These are phyloP conservation scores for Mylabris phalerata DNA, from an alignment of 1,140 invertebrate species.

Conservation along the genomic window DNA sequence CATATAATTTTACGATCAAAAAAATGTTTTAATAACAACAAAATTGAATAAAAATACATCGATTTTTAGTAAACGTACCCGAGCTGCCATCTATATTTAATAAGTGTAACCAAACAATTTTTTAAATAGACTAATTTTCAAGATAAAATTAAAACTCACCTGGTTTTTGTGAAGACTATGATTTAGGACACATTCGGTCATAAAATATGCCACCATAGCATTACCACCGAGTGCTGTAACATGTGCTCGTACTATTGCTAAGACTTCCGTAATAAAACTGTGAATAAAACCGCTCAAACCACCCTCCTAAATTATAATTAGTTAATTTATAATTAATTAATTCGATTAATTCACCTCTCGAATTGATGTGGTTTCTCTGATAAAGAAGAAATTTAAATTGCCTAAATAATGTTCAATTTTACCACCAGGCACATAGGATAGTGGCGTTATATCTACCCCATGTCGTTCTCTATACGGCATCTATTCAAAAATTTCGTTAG, in stretches of 20 bases:
- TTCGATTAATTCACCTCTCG: conserved; percentile 57
- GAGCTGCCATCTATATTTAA: too few species aligned
- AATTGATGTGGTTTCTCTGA: conserved; percentile 87
- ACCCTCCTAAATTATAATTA: conserved; percentile 53
- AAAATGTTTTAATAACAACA: too few species aligned
- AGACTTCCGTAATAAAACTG: conserved; percentile 82
- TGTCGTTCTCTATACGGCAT: conserved; percentile 57
- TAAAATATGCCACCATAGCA: conserved; percentile 88
- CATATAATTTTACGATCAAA: too few species aligned
- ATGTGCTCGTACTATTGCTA: conserved; percentile 88
- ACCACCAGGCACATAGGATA: conserved; percentile 74
- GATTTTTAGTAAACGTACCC: too few species aligned
- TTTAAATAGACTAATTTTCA: too few species aligned
- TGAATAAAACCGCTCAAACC: conserved; percentile 91
- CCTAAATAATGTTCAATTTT: conserved; percentile 80
- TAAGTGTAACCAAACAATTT: too few species aligned
- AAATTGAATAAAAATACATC: too few species aligned
- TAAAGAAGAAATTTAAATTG: conserved; percentile 93
- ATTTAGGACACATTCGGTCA: conserved; percentile 82
- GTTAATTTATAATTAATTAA: background rate
- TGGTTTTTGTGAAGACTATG: conserved; percentile 96
- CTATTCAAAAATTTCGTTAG: conserved; percentile 38
- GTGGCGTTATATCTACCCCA: conserved; percentile 78
- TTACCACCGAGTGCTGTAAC: conserved; percentile 91
- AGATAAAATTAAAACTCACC: conserved; percentile 47